Conservation (phyloP, 2,113 vertebrate species). For the Aix galericulata region DNA sequence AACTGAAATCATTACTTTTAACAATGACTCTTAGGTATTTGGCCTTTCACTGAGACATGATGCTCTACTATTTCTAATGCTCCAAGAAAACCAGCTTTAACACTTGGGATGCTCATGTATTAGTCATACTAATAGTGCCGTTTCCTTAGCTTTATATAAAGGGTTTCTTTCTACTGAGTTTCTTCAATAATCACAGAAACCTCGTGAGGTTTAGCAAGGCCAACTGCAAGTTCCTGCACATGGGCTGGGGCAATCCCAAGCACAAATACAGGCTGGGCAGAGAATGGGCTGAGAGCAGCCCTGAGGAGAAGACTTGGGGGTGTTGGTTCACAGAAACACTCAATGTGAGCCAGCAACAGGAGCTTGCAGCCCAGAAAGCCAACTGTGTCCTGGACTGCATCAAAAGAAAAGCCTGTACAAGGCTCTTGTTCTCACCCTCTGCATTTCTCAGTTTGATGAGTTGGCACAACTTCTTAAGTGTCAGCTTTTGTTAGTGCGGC, state of each 20-base stretch:
- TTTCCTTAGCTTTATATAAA: neutral
- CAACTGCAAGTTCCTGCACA: neutral
- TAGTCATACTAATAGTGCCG: neutral
- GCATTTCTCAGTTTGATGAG: neutral
- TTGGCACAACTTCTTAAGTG: neutral
- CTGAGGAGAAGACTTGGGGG: too few species aligned
- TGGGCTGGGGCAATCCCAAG: neutral
- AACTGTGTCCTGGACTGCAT: too few species aligned
- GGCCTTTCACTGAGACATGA: neutral
- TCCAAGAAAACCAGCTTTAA: neutral
- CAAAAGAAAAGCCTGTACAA: neutral
- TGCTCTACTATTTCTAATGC: neutral
- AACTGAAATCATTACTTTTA: neutral
- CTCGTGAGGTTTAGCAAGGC: neutral
- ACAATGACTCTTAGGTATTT: neutral
- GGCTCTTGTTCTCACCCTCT: neutral
- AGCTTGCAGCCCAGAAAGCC: neutral
- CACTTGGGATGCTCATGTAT: neutral
- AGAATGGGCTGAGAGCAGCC: neutral
- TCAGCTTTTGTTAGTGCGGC: neutral
- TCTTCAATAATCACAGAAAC: neutral
- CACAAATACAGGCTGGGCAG: neutral
- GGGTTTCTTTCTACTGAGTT: neutral
- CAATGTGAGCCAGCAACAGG: too few species aligned
- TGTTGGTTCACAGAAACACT: too few species aligned